Evolutionary conservation across 2,113 vertebrate species (phyloP).

Genomic region (Pelecanus crispus): DNA sequence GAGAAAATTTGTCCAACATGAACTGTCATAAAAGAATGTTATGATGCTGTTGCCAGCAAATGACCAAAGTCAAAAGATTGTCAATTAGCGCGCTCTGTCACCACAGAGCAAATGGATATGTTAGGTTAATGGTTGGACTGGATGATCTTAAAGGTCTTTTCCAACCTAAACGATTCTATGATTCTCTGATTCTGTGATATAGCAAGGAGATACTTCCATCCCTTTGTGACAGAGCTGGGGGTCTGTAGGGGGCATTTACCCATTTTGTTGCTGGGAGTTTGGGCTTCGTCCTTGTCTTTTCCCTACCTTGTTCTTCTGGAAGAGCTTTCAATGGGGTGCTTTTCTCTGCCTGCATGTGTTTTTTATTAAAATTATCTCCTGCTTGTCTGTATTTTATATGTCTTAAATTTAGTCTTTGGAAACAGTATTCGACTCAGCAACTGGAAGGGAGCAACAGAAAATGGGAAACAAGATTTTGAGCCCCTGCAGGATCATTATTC

Average conservation of each 20-base stretch:
- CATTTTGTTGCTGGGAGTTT: background rate
- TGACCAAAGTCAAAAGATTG: background rate
- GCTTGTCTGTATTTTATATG: background rate
- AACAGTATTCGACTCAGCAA: background rate
- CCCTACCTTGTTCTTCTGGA: background rate
- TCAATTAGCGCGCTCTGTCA: background rate
- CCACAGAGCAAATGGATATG: background rate
- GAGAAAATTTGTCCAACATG: conserved; percentile 38
- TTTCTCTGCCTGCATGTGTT: background rate
- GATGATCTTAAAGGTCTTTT: too few relatives aligned
- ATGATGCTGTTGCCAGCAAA: background rate
- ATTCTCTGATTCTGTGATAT: too few relatives aligned
- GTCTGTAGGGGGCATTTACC: background rate
- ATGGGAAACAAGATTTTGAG: background rate
- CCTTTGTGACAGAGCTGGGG: background rate
- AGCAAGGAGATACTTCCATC: background rate
- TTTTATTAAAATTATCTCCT: background rate
- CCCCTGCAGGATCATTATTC: background rate
- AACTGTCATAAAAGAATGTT: background rate
- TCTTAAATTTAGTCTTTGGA: background rate
- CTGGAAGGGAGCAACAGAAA: background rate
- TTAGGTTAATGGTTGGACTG: too few relatives aligned
- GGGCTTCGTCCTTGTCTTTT: background rate
- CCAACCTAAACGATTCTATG: too few relatives aligned
- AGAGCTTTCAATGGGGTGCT: background rate